These are phyloP conservation scores for Anoplolepis gracilipes DNA, from an alignment of 1,140 invertebrate species.

Conservation along the genomic window DNA sequence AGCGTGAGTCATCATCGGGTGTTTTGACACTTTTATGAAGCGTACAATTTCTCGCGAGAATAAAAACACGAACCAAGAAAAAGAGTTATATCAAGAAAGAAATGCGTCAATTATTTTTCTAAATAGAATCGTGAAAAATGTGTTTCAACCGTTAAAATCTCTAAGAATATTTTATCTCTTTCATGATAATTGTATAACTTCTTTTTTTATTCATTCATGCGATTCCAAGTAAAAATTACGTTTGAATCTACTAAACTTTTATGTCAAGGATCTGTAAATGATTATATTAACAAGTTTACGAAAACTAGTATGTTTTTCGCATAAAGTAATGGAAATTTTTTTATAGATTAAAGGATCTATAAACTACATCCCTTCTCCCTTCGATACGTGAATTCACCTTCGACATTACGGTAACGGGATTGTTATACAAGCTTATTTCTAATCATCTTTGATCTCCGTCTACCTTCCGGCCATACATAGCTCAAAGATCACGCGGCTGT, in stretches of 20 bases:
- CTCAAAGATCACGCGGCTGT: slow-evolving; percentile 31
- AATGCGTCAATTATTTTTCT: background rate
- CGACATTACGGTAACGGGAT: slow-evolving; percentile 49
- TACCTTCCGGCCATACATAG: slow-evolving; percentile 38
- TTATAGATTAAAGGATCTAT: slow-evolving; percentile 48
- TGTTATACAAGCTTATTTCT: slow-evolving; percentile 61
- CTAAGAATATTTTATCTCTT: background rate
- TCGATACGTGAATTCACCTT: slow-evolving; percentile 15
- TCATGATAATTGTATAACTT: background rate
- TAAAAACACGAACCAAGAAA: background rate
- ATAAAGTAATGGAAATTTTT: slow-evolving; percentile 46
- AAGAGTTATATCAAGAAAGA: background rate
- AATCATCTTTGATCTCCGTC: slow-evolving; percentile 62
- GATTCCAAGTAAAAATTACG: background rate
- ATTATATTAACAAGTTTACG: too few relatives aligned
- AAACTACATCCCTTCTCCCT: slow-evolving; percentile 7
- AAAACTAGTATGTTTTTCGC: background rate
- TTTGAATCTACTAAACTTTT: background rate
- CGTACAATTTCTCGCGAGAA: slow-evolving; percentile 34
- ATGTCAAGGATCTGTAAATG: background rate
- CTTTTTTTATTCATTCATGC: background rate
- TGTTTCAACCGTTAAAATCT: background rate
- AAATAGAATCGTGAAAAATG: background rate
- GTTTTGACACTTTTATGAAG: background rate
- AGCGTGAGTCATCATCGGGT: background rate